Conservation (phyloP, 2,888 invertebrate species). For the Pristionchus japonicus region DNA sequence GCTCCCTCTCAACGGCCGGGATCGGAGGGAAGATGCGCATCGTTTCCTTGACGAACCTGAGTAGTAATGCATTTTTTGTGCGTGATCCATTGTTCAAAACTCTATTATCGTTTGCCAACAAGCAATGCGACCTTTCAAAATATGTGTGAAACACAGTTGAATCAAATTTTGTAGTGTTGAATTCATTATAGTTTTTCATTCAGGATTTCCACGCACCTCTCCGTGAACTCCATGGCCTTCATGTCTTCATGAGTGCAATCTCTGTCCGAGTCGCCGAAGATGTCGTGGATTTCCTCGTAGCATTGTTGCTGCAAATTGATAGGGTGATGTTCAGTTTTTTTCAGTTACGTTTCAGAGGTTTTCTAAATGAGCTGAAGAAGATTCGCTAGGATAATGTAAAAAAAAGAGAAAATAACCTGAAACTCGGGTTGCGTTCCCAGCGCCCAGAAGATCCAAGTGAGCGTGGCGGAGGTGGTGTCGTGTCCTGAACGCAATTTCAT, state of each 20-base stretch:
- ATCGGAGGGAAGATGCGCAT: conserved; percentile 50
- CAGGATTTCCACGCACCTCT: conserved; percentile 47
- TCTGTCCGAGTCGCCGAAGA: conserved; percentile 53
- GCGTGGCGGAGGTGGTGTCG: conserved; percentile 11
- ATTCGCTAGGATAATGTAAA: not conserved
- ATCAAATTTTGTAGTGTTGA: too few species aligned
- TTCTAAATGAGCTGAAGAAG: too few species aligned
- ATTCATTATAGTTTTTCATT: not conserved
- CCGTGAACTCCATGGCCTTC: conserved; percentile 54
- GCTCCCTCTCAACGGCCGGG: conserved; percentile 44
- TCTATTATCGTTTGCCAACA: too few species aligned
- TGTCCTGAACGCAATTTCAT: too few species aligned
- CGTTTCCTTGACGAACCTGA: conserved; percentile 47
- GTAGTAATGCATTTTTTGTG: too few species aligned
- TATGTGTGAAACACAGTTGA: too few species aligned
- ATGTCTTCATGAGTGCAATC: conserved; percentile 54
- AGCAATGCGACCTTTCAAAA: too few species aligned
- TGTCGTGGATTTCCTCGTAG: conserved; percentile 3
- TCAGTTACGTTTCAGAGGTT: too few species aligned
- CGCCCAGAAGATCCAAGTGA: conserved; percentile 21
- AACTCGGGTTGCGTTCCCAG: conserved; percentile 11
- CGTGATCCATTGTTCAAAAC: too few species aligned
- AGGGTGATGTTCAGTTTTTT: too few species aligned
- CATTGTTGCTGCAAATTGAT: not conserved
- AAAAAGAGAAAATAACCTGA: not conserved